These are phyloP conservation scores for Emys orbicularis DNA, from an alignment of 2,797 vertebrate species.

Conservation along the genomic window DNA sequence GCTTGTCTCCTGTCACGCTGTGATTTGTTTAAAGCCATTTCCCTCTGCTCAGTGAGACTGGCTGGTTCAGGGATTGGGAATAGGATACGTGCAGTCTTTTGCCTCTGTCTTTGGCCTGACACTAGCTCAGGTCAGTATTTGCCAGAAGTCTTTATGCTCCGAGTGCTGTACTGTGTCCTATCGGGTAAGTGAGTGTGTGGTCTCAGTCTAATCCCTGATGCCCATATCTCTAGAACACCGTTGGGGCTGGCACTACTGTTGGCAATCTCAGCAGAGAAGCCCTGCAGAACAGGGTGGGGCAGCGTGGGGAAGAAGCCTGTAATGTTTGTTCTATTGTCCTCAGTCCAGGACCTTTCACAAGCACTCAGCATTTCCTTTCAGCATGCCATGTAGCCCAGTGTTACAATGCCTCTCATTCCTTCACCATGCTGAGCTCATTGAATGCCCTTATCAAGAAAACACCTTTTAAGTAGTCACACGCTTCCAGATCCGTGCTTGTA, in stretches of 20 bases:
- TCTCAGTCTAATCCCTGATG: neutral
- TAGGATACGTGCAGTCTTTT: neutral
- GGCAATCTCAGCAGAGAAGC: neutral
- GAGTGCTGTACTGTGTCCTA: too few species aligned
- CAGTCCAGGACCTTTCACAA: neutral
- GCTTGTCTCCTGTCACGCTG: neutral
- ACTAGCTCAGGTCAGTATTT: neutral
- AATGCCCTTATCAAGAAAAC: neutral
- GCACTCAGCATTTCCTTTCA: neutral
- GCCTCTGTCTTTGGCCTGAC: neutral
- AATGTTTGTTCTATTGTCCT: neutral
- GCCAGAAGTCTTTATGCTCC: neutral
- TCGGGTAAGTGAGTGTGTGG: neutral
- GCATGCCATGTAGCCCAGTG: neutral
- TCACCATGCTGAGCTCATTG: neutral
- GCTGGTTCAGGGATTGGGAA: neutral
- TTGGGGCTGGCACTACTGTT: neutral
- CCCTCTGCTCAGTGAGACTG: neutral
- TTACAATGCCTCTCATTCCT: neutral
- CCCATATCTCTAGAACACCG: rapidly evolving
- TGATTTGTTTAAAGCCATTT: constrained; percentile 8
- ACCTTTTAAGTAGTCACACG: neutral
- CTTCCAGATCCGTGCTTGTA: neutral
- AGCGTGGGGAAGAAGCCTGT: neutral
- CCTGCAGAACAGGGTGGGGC: neutral